These are phyloP conservation scores for Orycteropus afer DNA, from an alignment of 2,113 vertebrate genomes.

Conservation along the genomic window DNA sequence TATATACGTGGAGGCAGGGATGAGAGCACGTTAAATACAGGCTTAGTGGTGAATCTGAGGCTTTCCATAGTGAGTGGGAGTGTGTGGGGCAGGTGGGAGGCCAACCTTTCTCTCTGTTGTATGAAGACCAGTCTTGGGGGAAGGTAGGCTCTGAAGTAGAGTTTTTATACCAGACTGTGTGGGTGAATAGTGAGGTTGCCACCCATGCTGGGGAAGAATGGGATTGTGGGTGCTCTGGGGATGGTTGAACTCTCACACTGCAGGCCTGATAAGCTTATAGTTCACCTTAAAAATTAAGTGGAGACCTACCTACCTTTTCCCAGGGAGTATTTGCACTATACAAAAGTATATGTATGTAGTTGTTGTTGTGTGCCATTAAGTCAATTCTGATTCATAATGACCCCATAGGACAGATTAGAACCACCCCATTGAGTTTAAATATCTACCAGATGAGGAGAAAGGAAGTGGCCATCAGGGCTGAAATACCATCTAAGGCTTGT, in stretches of 20 bases:
- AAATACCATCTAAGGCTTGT: background rate
- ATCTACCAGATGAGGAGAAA: background rate
- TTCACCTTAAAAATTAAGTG: background rate
- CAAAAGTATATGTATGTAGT: background rate
- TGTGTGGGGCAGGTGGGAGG: background rate
- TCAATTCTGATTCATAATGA: background rate
- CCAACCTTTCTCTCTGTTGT: background rate
- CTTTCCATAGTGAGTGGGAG: background rate
- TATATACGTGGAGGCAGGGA: background rate
- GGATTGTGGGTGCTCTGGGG: background rate
- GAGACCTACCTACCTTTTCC: background rate
- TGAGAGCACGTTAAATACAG: too few species aligned
- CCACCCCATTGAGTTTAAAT: background rate
- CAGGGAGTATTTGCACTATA: background rate
- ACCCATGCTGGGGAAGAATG: fast-evolving
- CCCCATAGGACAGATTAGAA: background rate
- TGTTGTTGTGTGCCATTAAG: background rate
- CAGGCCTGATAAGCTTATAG: background rate
- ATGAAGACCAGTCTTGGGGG: background rate
- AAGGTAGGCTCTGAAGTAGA: background rate
- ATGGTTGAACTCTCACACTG: too few species aligned
- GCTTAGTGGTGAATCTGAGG: background rate
- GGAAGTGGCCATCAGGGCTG: background rate
- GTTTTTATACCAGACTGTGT: background rate
- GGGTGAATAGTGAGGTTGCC: background rate